Percentiles rank a stretch among this genome's conserved stretches.
These are phyloP conservation scores for Megastigmus dorsalis DNA, from an alignment of 2,888 invertebrate species.

Conservation along the genomic window DNA sequence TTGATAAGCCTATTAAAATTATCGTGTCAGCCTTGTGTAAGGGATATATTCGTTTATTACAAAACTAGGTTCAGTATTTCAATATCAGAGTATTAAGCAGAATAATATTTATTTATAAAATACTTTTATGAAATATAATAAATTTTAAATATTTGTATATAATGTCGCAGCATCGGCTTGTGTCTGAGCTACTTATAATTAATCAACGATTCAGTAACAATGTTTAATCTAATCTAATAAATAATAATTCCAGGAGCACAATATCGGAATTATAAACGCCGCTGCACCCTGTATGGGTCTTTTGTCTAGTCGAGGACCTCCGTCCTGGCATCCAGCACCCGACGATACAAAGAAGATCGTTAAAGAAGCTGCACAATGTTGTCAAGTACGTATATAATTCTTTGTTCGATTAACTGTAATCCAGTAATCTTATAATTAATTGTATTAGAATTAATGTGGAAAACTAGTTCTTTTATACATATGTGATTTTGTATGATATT, in stretches of 20 bases:
- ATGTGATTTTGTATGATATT: slow-evolving; percentile 47
- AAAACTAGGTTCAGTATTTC: too few relatives aligned
- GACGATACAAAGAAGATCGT: slow-evolving; percentile 80
- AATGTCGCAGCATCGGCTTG: too few relatives aligned
- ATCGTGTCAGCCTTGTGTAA: too few relatives aligned
- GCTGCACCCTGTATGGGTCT: slow-evolving; percentile 89
- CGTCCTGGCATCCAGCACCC: slow-evolving; percentile 87
- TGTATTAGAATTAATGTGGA: too few relatives aligned
- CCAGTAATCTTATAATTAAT: too few relatives aligned
- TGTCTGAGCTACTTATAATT: too few relatives aligned
- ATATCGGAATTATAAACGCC: slow-evolving; percentile 89
- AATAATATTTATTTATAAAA: too few relatives aligned
- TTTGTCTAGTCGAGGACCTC: slow-evolving; percentile 84
- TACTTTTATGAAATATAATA: background rate
- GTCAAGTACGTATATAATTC: slow-evolving; percentile 80
- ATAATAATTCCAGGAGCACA: slow-evolving; percentile 76
- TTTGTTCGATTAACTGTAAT: too few relatives aligned
- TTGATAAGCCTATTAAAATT: too few relatives aligned
- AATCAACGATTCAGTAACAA: background rate
- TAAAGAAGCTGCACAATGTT: slow-evolving; percentile 79
- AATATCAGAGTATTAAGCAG: too few relatives aligned
- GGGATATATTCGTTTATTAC: too few relatives aligned
- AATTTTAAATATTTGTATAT: background rate
- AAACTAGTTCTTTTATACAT: too few relatives aligned
- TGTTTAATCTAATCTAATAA: background rate